phyloP scores from a whole-genome alignment of 2,888 invertebrate genomes.

The Philereme transversata region DNA sequence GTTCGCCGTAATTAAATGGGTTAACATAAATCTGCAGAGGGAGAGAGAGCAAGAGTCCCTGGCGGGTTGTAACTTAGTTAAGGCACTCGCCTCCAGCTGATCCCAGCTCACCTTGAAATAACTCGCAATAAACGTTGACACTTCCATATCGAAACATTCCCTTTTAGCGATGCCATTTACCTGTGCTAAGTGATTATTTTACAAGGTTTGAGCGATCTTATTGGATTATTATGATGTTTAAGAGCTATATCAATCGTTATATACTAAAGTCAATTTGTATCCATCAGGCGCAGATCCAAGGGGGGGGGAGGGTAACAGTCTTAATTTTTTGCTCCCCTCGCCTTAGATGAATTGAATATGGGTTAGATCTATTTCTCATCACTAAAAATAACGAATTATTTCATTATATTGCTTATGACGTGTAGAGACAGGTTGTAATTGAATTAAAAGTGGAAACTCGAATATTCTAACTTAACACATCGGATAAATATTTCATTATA shows the following conservation, averaged over 20 bases:
- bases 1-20: slow-evolving; percentile 59
- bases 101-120: slow-evolving; percentile 36
- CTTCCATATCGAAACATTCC: slow-evolving; percentile 38
- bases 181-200: slow-evolving; percentile 29
- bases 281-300: too few relatives aligned
- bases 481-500: too few relatives aligned
- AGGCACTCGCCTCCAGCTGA: slow-evolving; percentile 44
- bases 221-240: slow-evolving; percentile 12
- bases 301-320: too few relatives aligned
- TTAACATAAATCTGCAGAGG: slow-evolving; percentile 62
- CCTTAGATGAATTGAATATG: too few relatives aligned
- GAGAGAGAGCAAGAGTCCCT: slow-evolving; percentile 57
- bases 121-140: slow-evolving; percentile 42
- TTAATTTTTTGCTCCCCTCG: too few relatives aligned
- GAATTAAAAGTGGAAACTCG: too few relatives aligned
- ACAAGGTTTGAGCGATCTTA: slow-evolving; percentile 10
- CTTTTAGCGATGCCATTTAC: slow-evolving; percentile 34
- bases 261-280: too few relatives aligned
- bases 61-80: slow-evolving; percentile 63
- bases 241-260: background rate
- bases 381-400: too few relatives aligned
- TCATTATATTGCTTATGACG: too few relatives aligned
- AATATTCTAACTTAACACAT: too few relatives aligned
- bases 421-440: too few relatives aligned
- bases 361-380: too few relatives aligned